These are phyloP conservation scores for Cyphomyrmex costatus DNA, from an alignment of 1,140 invertebrate genomes.

Conservation along the genomic window DNA sequence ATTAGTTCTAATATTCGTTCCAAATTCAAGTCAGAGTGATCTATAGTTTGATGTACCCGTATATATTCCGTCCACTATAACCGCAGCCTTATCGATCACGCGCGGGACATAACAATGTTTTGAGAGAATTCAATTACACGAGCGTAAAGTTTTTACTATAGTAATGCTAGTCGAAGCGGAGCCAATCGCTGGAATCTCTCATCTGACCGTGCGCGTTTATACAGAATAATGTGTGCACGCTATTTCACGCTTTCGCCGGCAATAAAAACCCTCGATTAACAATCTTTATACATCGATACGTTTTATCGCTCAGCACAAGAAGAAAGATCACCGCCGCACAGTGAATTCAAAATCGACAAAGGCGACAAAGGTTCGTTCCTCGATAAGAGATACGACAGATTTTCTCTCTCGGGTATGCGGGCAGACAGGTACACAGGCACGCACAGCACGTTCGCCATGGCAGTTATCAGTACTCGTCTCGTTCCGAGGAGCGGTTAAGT, in stretches of 20 bases:
- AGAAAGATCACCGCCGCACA: neutral
- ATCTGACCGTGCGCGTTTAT: neutral
- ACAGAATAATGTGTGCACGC: neutral
- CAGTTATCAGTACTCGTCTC: constrained; percentile 68
- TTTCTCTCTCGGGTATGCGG: constrained; percentile 54
- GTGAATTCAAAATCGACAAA: constrained; percentile 16
- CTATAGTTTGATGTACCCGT: constrained; percentile 12
- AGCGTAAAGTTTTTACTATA: constrained; percentile 28
- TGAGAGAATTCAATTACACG: constrained; percentile 37
- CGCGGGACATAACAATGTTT: neutral
- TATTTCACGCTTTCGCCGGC: neutral
- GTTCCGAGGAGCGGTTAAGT: constrained; percentile 56
- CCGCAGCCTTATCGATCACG: constrained; percentile 29
- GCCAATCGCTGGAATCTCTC: constrained; percentile 6
- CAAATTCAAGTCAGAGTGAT: constrained; percentile 10
- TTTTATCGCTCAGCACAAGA: neutral
- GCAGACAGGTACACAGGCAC: constrained; percentile 48
- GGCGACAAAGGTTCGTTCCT: neutral
- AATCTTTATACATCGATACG: neutral
- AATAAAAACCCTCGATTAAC: neutral
- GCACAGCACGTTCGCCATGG: constrained; percentile 53
- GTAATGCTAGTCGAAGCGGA: constrained; percentile 4
- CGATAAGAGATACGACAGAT: constrained; percentile 53
- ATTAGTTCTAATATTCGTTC: neutral
- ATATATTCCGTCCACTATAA: neutral